Conservation (phyloP, 2,888 invertebrate species). For the Bursaphelenchus okinawaensis region DNA sequence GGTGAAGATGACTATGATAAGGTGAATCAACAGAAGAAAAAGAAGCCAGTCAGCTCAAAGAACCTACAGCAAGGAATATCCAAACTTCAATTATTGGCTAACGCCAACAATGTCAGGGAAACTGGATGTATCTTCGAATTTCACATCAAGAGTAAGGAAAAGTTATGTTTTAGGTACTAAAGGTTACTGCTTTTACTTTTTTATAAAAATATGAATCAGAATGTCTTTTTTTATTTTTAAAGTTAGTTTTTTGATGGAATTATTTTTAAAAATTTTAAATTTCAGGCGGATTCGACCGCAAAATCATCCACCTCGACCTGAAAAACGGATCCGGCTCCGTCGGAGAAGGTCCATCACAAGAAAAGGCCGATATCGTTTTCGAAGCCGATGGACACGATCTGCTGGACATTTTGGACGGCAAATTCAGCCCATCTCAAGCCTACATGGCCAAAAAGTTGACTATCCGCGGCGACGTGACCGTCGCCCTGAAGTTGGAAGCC, state of each 20-base stretch:
- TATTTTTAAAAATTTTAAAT: too few relatives aligned
- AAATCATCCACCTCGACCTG: slow-evolving; percentile 75
- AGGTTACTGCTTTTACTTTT: too few relatives aligned
- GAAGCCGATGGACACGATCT: slow-evolving; percentile 70
- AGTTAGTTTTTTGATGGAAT: too few relatives aligned
- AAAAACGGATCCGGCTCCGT: slow-evolving; percentile 77
- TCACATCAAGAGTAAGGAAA: background rate
- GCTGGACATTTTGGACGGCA: slow-evolving; percentile 66
- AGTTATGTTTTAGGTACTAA: too few relatives aligned
- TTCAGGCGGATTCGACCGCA: too few relatives aligned
- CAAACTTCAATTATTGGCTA: background rate
- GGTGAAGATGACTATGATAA: slow-evolving; percentile 7
- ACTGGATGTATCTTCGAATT: background rate
- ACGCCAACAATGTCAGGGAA: background rate
- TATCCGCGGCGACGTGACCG: slow-evolving; percentile 80
- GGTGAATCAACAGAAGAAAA: background rate
- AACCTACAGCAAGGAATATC: background rate
- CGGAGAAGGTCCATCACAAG: slow-evolving; percentile 68
- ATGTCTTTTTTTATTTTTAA: too few relatives aligned
- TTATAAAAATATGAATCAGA: too few relatives aligned
- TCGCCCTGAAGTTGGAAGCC: slow-evolving; percentile 89
- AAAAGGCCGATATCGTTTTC: slow-evolving; percentile 71
- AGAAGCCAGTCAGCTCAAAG: background rate
- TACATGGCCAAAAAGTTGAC: slow-evolving; percentile 94
- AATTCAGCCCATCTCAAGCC: slow-evolving; percentile 82